phyloP scores from a whole-genome alignment of 2,888 invertebrate species.

The Euzophera pinguis region DNA sequence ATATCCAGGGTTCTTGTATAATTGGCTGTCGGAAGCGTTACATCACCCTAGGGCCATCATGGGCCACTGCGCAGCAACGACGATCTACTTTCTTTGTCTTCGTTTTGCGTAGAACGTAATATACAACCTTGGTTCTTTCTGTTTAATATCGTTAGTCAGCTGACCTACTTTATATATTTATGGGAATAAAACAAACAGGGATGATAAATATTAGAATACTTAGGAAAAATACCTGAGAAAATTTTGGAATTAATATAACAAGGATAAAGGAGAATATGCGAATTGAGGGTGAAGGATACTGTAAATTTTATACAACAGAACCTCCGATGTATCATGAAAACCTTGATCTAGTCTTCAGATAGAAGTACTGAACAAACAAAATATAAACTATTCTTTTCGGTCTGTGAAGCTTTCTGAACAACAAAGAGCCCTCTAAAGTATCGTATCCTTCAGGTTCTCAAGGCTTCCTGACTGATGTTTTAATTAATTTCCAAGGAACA shows the following conservation, averaged over 20 bases:
- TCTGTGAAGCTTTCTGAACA: neutral
- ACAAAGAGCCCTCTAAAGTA: neutral
- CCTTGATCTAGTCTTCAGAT: constrained; percentile 20
- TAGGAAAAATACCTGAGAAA: no score
- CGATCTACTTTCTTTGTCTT: constrained; percentile 40
- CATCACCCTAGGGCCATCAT: constrained; percentile 30
- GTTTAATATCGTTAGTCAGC: neutral
- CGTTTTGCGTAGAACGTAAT: constrained; percentile 29
- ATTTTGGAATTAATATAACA: no score
- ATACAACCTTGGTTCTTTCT: constrained; percentile 19
- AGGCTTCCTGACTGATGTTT: neutral
- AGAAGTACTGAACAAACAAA: neutral
- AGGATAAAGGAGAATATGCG: no score
- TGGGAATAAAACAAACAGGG: neutral
- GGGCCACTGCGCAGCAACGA: constrained; percentile 37
- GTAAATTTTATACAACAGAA: neutral
- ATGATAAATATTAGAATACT: no score
- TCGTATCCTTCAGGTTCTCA: neutral
- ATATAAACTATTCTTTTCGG: neutral
- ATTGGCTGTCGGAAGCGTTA: constrained; percentile 27
- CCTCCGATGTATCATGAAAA: neutral
- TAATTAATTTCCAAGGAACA: neutral
- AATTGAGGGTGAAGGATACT: neutral
- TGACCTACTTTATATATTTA: neutral
- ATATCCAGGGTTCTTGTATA: constrained; percentile 25